Evolutionary conservation across 2,888 invertebrate species (phyloP), one percentile per base, ranked within the genome.

Genomic region (Rotaria magnacalcarata): DNA sequence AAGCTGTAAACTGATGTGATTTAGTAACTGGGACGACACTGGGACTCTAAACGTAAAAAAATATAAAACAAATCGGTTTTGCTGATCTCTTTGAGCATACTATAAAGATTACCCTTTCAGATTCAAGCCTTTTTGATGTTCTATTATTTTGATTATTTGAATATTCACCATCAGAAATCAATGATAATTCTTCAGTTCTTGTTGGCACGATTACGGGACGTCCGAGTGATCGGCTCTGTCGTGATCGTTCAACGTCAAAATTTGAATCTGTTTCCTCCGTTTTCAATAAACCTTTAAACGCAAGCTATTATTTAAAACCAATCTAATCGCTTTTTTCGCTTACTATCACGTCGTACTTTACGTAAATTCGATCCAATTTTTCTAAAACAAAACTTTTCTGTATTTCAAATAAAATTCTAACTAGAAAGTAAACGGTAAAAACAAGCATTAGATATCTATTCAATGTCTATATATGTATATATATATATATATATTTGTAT

Each of bases 321-420:
- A 24, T 56, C 7, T 5, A 56, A 7, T 24, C 0, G 24, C 7
- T 56, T 56, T 56, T 56, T 8, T 56, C 24, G 21, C 60, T 60
- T 60, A 60, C 60, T 60, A 27, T 60, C 60, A 27, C 60, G 60
- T 60, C 60, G 60, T 60, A 60, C 60, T 60, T 60, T 60, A 4
- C 60, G 60, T 60, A 60, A 27, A 60, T 60, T 60, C 10, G 11
- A 27, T 60, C 27, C 8, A 60, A 8, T 27, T 27, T n/a, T 24
- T 27, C 60, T 60, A 60, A 60, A 60, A 27, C 0, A 27, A 60
- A 24, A 60, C 2, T 2, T 50, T 8, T 50, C 50, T 50, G 10
- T 50, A 50, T 50, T 50, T 50, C 8, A 14, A 50, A 50, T 50
- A 50, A 8, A 50, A 14, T 50, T 4, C 14, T 3, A 50, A 14